phyloP scores from a whole-genome alignment of 2,113 vertebrate genomes.

The Phylloscopus trochilus region DNA sequence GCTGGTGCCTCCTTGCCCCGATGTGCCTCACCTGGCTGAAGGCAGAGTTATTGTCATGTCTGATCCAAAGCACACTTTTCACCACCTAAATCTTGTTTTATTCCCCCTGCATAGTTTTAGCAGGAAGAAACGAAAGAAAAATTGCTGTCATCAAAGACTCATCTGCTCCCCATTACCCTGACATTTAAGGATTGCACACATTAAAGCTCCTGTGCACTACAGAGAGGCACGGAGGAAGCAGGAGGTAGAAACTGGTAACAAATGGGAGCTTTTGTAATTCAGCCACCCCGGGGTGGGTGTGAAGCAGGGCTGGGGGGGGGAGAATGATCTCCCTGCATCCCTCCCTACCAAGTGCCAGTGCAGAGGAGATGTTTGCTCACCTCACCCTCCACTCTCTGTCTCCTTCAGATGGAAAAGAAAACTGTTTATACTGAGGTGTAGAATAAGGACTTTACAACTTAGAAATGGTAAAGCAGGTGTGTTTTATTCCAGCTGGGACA shows the following conservation, averaged over 20 bases:
- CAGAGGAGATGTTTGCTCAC: neutral
- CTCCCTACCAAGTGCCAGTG: neutral
- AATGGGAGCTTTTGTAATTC: neutral
- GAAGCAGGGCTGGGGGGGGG: neutral
- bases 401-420: neutral
- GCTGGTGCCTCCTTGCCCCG: neutral
- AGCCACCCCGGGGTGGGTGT: neutral
- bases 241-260: neutral
- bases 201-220: neutral
- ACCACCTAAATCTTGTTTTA: neutral
- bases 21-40: neutral
- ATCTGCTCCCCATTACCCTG: neutral
- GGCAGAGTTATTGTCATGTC: neutral
- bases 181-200: neutral
- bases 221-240: neutral
- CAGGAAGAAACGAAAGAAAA: neutral
- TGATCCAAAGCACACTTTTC: neutral
- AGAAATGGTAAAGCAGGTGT: neutral
- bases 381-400: neutral
- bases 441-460: neutral
- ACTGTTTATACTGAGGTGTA: fast-evolving
- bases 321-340: neutral
- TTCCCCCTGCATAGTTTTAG: neutral
- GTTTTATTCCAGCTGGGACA: neutral
- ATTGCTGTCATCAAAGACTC: conserved; percentile 3